These are phyloP conservation scores for Schlechtendalia chinensis DNA, from an alignment of 1,140 invertebrate genomes.

Conservation along the genomic window DNA sequence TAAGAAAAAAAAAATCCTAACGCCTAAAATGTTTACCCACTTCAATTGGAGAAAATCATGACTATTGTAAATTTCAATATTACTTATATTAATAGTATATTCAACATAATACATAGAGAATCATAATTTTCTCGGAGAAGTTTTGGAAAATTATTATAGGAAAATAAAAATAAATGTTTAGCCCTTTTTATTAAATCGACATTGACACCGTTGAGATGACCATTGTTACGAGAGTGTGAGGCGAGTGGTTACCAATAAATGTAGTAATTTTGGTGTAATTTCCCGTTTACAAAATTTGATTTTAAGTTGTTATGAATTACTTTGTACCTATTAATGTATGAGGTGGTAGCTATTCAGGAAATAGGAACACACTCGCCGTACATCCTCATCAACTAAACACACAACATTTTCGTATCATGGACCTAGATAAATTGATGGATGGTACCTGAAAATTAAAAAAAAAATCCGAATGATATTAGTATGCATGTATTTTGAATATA, in stretches of 20 bases:
- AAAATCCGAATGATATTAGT: conserved; percentile 48
- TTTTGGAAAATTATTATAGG: not conserved
- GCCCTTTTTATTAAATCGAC: conserved; percentile 23
- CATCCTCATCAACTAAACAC: conserved; percentile 49
- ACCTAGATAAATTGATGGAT: conserved; percentile 44
- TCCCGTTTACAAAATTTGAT: conserved; percentile 49
- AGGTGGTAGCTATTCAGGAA: conserved; percentile 48
- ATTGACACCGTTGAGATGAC: conserved; percentile 32
- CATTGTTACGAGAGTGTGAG: conserved; percentile 48
- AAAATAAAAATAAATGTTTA: conserved; percentile 37
- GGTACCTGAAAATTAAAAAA: conserved; percentile 48
- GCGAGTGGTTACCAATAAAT: conserved; percentile 48
- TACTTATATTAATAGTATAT: not conserved
- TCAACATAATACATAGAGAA: not conserved
- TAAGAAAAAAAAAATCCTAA: conserved; percentile 49
- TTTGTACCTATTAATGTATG: conserved; percentile 48
- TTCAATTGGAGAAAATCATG: conserved; percentile 39
- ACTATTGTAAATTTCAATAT: not conserved
- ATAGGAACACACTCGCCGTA: conserved; percentile 50
- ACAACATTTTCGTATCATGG: conserved; percentile 49
- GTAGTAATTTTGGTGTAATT: conserved; percentile 33
- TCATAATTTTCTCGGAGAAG: conserved; percentile 42
- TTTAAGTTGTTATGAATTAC: conserved; percentile 40
- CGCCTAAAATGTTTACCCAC: conserved; percentile 33
- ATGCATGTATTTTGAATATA: conserved; percentile 9